Evolutionary conservation across 2,797 vertebrate species (phyloP).

Genomic region (Sebastes minor): DNA sequence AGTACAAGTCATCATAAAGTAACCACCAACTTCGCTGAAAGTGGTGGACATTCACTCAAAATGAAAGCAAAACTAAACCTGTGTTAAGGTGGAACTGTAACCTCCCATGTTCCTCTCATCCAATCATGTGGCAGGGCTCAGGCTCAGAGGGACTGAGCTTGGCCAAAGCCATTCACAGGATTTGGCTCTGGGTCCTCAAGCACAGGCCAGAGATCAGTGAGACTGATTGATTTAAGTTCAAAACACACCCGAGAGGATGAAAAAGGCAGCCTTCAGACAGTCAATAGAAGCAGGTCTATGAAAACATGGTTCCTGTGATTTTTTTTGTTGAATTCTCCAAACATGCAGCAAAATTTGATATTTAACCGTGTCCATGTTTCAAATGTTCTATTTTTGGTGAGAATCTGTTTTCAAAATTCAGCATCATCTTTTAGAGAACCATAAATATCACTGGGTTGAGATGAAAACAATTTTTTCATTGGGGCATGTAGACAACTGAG

Average conservation of each 20-base stretch:
- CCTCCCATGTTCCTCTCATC: slow-evolving; percentile 8
- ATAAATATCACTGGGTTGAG: neutral
- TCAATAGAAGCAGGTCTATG: neutral
- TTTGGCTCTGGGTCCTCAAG: slow-evolving; percentile 41
- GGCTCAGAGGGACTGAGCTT: slow-evolving; percentile 53
- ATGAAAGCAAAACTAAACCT: slow-evolving; percentile 65
- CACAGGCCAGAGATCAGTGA: slow-evolving; percentile 51
- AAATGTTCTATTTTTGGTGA: neutral
- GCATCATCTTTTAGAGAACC: neutral
- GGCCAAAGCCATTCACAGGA: slow-evolving; percentile 63
- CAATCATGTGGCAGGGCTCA: slow-evolving; percentile 49
- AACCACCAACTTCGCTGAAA: neutral
- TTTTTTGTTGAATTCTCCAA: neutral
- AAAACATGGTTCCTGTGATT: neutral
- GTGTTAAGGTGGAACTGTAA: slow-evolving; percentile 8
- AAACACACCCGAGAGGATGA: slow-evolving; percentile 22
- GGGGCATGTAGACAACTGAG: too few species aligned
- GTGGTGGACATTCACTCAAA: slow-evolving; percentile 5
- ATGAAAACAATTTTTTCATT: neutral
- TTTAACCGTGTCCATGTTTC: neutral
- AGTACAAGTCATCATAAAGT: neutral
- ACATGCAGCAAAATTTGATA: neutral
- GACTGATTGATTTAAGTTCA: slow-evolving; percentile 51
- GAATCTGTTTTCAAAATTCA: neutral
- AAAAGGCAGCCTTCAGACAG: neutral